Evolutionary conservation across 2,113 vertebrate genomes (phyloP).

Genomic region (Atlantisia rogersi): DNA sequence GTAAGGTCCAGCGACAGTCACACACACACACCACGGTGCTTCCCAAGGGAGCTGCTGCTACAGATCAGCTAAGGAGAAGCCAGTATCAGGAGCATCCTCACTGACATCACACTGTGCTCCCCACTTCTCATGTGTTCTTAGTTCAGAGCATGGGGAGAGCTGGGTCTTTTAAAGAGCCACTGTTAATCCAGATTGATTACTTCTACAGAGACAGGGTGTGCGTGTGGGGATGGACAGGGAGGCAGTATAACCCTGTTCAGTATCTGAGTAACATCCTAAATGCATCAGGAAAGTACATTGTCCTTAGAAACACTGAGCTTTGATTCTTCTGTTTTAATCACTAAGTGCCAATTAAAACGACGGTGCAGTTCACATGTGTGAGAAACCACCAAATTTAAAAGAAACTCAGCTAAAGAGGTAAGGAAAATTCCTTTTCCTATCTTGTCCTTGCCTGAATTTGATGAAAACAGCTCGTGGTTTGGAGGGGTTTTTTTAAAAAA

Average conservation of each 20-base stretch:
- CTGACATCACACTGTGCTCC: not conserved
- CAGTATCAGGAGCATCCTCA: fast-evolving
- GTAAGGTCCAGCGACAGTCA: not conserved
- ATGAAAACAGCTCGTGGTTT: not conserved
- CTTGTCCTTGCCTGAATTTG: not conserved
- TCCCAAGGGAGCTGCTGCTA: not conserved
- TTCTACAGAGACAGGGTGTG: not conserved
- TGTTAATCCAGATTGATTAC: fast-evolving
- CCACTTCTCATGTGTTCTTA: not conserved
- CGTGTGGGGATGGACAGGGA: not conserved
- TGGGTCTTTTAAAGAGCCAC: not conserved
- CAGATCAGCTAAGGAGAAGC: not conserved
- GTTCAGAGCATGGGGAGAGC: not conserved
- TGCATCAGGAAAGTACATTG: not conserved
- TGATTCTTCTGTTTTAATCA: not conserved
- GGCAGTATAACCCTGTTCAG: not conserved
- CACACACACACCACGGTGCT: not conserved
- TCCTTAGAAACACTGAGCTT: not conserved
- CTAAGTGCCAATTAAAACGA: not conserved
- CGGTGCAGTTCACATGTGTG: not conserved
- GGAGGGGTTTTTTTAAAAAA: not conserved
- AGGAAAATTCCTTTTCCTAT: not conserved
- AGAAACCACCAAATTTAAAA: not conserved
- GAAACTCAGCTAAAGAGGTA: not conserved
- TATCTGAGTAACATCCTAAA: not conserved